phyloP scores from a whole-genome alignment of 2,113 vertebrate species.

The Etheostoma spectabile region DNA sequence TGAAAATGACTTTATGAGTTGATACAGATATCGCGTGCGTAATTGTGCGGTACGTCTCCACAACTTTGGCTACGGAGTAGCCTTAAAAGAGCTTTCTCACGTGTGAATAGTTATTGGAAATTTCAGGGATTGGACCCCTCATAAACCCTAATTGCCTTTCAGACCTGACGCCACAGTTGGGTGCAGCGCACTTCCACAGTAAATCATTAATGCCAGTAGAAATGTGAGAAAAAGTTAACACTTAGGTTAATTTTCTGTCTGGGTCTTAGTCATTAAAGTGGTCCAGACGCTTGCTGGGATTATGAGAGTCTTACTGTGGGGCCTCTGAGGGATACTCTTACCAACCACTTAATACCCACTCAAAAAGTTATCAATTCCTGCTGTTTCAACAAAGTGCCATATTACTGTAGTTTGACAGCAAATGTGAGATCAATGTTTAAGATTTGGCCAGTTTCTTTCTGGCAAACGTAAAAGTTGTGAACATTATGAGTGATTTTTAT shows the following conservation, averaged over 20 bases:
- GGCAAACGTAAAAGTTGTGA: slow-evolving; percentile 26
- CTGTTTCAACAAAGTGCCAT: slow-evolving; percentile 67
- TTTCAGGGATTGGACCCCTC: slow-evolving; percentile 70
- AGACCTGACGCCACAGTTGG: slow-evolving; percentile 79
- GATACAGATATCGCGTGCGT: neutral
- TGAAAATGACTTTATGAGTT: neutral
- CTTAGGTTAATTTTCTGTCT: slow-evolving; percentile 78
- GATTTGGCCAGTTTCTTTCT: slow-evolving; percentile 19
- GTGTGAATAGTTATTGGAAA: slow-evolving; percentile 75
- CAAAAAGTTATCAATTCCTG: slow-evolving; percentile 70
- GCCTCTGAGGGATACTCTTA: slow-evolving; percentile 63
- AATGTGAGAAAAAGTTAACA: slow-evolving; percentile 82
- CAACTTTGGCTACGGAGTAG: slow-evolving; percentile 10
- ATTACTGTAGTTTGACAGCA: slow-evolving; percentile 30
- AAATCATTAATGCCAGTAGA: slow-evolving; percentile 80
- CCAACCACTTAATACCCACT: slow-evolving; percentile 69
- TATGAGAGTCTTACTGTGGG: slow-evolving; percentile 71
- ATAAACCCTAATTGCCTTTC: slow-evolving; percentile 80
- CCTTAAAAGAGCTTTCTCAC: slow-evolving; percentile 68
- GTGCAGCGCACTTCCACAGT: slow-evolving; percentile 66
- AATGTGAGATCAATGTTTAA: slow-evolving; percentile 1
- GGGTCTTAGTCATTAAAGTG: slow-evolving; percentile 77
- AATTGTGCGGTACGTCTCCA: slow-evolving; percentile 23
- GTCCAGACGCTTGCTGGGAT: slow-evolving; percentile 77
- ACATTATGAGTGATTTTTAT: slow-evolving; percentile 43